Evolutionary conservation across 2,888 invertebrate genomes (phyloP), one percentile per base, ranked within the genome.

Genomic region (Plagodis dolabraria): DNA sequence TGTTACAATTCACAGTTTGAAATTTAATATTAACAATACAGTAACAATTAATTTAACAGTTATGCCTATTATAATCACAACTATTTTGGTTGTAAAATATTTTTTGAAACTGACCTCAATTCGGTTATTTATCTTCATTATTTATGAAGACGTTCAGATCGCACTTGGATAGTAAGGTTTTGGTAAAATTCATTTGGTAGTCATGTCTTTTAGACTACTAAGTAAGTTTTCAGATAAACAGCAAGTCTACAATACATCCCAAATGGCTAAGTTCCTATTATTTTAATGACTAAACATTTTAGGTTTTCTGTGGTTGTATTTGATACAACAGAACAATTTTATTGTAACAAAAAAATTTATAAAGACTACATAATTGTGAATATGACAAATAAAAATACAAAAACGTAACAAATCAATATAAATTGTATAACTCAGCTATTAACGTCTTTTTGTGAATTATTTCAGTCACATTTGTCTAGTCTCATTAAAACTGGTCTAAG

Each of bases 401-500:
- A 44, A 64, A 64, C 59, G 46, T 63, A 64, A 62, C 56, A 61
- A 7, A 6, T 35, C 11, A 38, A 40, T 50, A 12, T 47, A 60
- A 47, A 33, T 48, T 58, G 8, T 43, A 54, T 54, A 60, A 58
- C 56, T 60, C 57, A 10, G 42, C 10, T 38, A 60, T 53, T 46
- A 10, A 38, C 64, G 64, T 68, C 63, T 65, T 66, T 65, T 65
- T 62, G 58, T 63, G 60, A 62, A 57, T 52, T 33, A 33, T 51
- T 60, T 64, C 60, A 64, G 63, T 68, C 65, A 53, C 54, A 60
- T 48, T 44, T 40, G 51, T 58, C 49, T 58, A 43, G 51, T 58
- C 63, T 68, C 65, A 67, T 64, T 70, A 65, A 69, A 62, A 69
- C 66, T 65, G 64, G 57, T 60, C 43, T 68, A 69, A 69, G 67